These are phyloP conservation scores for Drosophila sturtevanti DNA, from an alignment of 1,140 invertebrate species.

Conservation along the genomic window DNA sequence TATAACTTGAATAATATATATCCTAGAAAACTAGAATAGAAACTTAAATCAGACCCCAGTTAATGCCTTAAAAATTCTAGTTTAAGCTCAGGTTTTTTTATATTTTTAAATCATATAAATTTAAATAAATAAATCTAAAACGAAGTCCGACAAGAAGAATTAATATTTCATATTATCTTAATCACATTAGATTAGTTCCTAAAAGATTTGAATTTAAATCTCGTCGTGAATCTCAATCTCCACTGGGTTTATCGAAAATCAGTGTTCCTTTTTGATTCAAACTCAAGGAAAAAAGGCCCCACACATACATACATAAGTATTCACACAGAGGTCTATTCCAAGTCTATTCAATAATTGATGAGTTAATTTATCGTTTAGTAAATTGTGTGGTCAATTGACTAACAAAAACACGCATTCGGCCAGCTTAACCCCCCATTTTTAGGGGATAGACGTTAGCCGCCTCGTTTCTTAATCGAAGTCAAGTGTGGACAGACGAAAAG, in stretches of 20 bases:
- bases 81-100: too few species aligned
- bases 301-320: neutral
- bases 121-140: too few species aligned
- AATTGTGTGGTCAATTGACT: slow-evolving; percentile 76
- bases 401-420: slow-evolving; percentile 63
- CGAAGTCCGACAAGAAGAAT: too few species aligned
- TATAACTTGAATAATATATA: too few species aligned
- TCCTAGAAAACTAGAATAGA: too few species aligned
- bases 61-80: too few species aligned
- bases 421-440: slow-evolving; percentile 16
- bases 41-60: too few species aligned
- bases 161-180: too few species aligned
- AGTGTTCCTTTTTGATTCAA: slow-evolving; percentile 3
- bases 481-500: slow-evolving; percentile 58
- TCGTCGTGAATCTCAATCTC: too few species aligned
- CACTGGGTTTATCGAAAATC: neutral
- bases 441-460: slow-evolving; percentile 2
- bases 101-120: too few species aligned
- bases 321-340: slow-evolving; percentile 2
- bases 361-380: slow-evolving; percentile 75
- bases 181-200: too few species aligned
- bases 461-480: slow-evolving; percentile 29
- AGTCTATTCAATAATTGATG: slow-evolving; percentile 68
- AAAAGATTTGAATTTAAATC: neutral
- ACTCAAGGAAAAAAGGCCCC: slow-evolving; percentile 21